These are phyloP conservation scores for Polyergus mexicanus DNA, from an alignment of 1,140 invertebrate genomes.

Conservation along the genomic window DNA sequence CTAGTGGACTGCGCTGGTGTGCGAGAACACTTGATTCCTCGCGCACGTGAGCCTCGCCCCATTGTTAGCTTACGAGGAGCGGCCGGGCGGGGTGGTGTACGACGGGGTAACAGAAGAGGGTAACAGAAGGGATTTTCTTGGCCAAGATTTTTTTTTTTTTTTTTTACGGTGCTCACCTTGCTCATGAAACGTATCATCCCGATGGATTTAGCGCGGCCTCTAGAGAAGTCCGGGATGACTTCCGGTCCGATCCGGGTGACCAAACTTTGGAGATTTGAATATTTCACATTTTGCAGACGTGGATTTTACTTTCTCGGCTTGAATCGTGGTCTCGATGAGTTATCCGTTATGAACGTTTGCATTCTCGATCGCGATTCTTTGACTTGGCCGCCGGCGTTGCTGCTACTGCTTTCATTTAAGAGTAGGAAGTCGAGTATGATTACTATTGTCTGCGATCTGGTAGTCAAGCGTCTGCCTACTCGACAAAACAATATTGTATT, in stretches of 20 bases:
- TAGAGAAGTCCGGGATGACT: background rate
- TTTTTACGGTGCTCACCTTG: constrained; percentile 76
- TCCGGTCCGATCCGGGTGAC: background rate
- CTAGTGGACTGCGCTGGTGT: constrained; percentile 80
- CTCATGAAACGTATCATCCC: constrained; percentile 57
- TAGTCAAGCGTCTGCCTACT: constrained; percentile 75
- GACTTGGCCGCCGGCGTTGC: constrained; percentile 60
- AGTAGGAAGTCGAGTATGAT: constrained; percentile 75
- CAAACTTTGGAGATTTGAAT: constrained; percentile 29
- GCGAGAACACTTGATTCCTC: constrained; percentile 87
- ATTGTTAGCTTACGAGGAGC: constrained; percentile 85
- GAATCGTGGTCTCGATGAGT: background rate
- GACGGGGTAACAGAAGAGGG: constrained; percentile 42
- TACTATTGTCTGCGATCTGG: constrained; percentile 79
- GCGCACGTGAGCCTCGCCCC: constrained; percentile 85
- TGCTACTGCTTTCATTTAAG: constrained; percentile 64
- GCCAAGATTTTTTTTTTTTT: constrained; percentile 79
- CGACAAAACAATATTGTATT: constrained; percentile 79
- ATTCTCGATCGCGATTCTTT: constrained; percentile 59
- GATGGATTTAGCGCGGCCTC: constrained; percentile 50
- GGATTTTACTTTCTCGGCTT: background rate
- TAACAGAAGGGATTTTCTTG: constrained; percentile 78
- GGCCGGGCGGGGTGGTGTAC: constrained; percentile 38
- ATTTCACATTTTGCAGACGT: constrained; percentile 2
- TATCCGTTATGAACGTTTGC: background rate